Percentiles rank a stretch among this genome's conserved stretches.
These are phyloP conservation scores for Entosphenus tridentatus DNA, from an alignment of 2,113 vertebrate genomes.

Conservation along the genomic window DNA sequence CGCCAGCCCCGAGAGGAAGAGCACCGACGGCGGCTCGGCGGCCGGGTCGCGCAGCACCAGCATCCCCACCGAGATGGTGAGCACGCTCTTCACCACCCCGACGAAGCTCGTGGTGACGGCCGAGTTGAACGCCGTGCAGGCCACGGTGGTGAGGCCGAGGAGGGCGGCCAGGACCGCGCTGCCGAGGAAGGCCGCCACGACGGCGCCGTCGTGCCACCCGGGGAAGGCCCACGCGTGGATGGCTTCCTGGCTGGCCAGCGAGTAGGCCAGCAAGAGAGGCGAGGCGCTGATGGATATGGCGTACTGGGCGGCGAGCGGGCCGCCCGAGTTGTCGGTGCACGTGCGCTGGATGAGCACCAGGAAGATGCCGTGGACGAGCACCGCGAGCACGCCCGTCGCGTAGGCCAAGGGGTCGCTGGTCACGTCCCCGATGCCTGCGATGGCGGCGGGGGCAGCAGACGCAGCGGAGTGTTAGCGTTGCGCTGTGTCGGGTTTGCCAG, in stretches of 20 bases:
- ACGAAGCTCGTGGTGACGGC: constrained; percentile 98
- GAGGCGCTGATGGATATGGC: constrained; percentile 48
- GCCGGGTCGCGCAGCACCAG: no score
- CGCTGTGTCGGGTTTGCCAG: background rate
- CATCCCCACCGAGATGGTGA: constrained; percentile 68
- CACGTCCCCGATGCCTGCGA: constrained; percentile 74
- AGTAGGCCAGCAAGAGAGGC: constrained; percentile 51
- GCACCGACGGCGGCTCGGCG: constrained; percentile 5
- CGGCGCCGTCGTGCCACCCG: constrained; percentile 48
- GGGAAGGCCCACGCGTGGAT: constrained; percentile 67
- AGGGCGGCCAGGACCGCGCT: background rate
- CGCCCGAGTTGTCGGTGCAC: constrained; percentile 50
- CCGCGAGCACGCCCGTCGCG: constrained; percentile 59
- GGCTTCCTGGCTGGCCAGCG: constrained; percentile 61
- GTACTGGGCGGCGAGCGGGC: constrained; percentile 81
- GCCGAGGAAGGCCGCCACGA: constrained; percentile 1
- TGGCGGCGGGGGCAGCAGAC: background rate
- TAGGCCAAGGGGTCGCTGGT: constrained; percentile 70
- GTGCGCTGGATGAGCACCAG: constrained; percentile 89
- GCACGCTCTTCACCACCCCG: constrained; percentile 89
- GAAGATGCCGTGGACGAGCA: constrained; percentile 76
- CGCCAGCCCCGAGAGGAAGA: constrained; percentile 72
- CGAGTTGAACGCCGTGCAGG: constrained; percentile 95
- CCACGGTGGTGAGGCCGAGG: constrained; percentile 95
- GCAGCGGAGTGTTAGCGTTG: background rate